These are phyloP conservation scores for Drosophila subquinaria DNA, from an alignment of 2,888 invertebrate genomes.

Conservation along the genomic window DNA sequence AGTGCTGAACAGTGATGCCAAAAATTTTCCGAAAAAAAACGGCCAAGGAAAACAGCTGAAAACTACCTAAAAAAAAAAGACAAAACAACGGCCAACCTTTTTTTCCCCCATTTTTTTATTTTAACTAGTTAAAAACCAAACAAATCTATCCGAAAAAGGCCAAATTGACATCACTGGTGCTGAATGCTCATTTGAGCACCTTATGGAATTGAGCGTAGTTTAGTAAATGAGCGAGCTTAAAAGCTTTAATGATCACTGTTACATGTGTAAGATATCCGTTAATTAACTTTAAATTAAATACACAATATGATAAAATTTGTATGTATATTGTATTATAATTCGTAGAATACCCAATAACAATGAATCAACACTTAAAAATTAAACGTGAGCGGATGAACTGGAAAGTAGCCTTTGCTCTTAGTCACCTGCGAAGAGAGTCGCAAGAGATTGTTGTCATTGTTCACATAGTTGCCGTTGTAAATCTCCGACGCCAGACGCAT, in stretches of 20 bases:
- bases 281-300: not conserved
- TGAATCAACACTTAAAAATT: conserved; percentile 80
- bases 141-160: too few species aligned
- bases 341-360: conserved; percentile 10
- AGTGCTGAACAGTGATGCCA: too few species aligned
- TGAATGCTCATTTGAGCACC: not conserved
- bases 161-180: too few species aligned
- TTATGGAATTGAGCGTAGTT: not conserved
- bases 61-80: too few species aligned
- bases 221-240: not conserved
- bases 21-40: too few species aligned
- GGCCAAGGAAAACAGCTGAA: too few species aligned
- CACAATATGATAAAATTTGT: not conserved
- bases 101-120: too few species aligned
- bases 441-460: conserved; percentile 86
- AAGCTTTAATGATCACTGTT: not conserved
- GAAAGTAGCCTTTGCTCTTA: conserved; percentile 88
- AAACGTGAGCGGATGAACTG: conserved; percentile 88
- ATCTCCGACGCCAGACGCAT: conserved; percentile 85
- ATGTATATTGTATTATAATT: not conserved
- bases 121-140: too few species aligned
- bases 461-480: conserved; percentile 83
- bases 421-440: conserved; percentile 87
- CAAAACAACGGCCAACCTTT: too few species aligned
- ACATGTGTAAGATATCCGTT: too few species aligned